Evolutionary conservation across 37 sponge, comb jelly and placozoan species (phyloP), one percentile per base, ranked within the genome.

Genomic region (Halichondria panicea): DNA sequence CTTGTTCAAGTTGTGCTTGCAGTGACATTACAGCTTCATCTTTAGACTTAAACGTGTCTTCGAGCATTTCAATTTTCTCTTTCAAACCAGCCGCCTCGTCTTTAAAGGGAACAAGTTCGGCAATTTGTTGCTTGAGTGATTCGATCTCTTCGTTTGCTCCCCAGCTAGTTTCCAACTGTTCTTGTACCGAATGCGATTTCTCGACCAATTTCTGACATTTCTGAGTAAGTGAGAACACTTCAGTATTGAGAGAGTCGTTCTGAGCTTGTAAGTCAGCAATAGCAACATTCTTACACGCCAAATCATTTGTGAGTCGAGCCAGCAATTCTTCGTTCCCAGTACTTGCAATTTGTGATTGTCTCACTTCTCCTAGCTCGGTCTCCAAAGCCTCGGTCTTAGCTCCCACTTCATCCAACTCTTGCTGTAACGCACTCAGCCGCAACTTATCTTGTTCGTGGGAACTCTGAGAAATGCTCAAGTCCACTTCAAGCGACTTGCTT

Each of bases 391-490:
- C 39, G 37, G 55, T 27, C 43, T 76, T 30, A 18, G 55, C 54
- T 24, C 21, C 36, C 44, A 59, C 41, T 1, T 73, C 43, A 12
- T 66, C 63, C 19, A 74, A 25, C 34, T 79, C 37, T 59, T 35
- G n/a, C 55, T 43, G 31, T 18, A n/a, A 43, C 3, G 15, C 58
- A 30, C 27, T 38, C 22, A 59, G 57, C 54, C 57, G 6, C 57
- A 55, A 48, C 60, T 72, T 27, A 28, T 15, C 36, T 28, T 66
- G 45, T 2, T 70, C 79, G 43, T 54, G 31, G 13, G 72, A 19
- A 28, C 67, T 71, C 22, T 64, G 42, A 30, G 86, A 41, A 54
- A 85, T 65, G 59, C 77, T 81, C 30, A 74, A 31, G 21, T 81
- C 76, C 24, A 75, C 69, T 50, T 81, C 77, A 0, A 59, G 59